Conservation (phyloP, 2,113 vertebrate genomes). For the Dolichallabes microphthalmus region DNA sequence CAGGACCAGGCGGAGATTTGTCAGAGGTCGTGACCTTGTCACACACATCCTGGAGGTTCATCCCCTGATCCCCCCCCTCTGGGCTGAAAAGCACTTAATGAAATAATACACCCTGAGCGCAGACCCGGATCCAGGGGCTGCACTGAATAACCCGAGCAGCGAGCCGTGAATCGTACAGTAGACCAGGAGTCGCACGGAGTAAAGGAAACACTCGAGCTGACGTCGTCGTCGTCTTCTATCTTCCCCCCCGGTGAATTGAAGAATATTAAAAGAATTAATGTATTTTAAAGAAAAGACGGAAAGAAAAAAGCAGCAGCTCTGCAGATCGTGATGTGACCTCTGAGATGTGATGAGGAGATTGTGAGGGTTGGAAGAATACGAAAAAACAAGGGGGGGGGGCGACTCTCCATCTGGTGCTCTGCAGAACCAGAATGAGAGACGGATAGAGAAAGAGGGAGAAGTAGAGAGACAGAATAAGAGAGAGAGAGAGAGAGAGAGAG, state of each 20-base stretch:
- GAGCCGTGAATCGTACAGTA: slow-evolving; percentile 47
- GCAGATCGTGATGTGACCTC: slow-evolving; percentile 61
- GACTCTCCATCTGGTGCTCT: slow-evolving; percentile 69
- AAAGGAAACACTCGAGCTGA: background rate
- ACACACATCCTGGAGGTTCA: slow-evolving; percentile 85
- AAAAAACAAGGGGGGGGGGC: too few species aligned
- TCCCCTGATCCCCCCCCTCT: slow-evolving; percentile 79
- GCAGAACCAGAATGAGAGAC: slow-evolving; percentile 36
- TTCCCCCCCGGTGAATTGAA: background rate
- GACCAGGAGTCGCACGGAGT: background rate
- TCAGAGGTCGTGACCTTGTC: slow-evolving; percentile 90
- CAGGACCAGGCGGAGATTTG: slow-evolving; percentile 73
- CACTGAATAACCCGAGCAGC: slow-evolving; percentile 52
- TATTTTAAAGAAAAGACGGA: slow-evolving; percentile 41
- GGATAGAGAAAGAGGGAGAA: slow-evolving; percentile 15
- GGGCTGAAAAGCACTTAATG: slow-evolving; percentile 88
- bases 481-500: background rate
- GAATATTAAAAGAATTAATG: background rate
- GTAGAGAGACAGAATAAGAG: background rate
- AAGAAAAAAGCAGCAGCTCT: background rate
- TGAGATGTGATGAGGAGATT: slow-evolving; percentile 66
- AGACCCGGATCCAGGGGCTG: slow-evolving; percentile 60
- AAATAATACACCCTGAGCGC: slow-evolving; percentile 86
- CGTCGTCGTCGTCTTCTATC: background rate
- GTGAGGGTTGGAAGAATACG: slow-evolving; percentile 57